These are phyloP conservation scores for Lonchura striata DNA, from an alignment of 2,113 vertebrate genomes.

Conservation along the genomic window DNA sequence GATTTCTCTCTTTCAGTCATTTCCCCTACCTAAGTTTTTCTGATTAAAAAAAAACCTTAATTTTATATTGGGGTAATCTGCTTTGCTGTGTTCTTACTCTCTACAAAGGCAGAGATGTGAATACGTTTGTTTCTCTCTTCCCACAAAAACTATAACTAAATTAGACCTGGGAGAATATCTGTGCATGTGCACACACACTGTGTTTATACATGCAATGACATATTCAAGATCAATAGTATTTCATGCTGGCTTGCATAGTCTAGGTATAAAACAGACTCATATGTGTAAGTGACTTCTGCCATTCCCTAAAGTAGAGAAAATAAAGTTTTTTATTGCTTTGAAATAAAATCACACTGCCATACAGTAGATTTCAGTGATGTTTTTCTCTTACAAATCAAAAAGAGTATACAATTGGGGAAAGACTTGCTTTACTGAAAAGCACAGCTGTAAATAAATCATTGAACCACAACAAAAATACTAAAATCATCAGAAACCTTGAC, in stretches of 20 bases:
- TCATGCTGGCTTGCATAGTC: background rate
- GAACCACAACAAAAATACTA: constrained; percentile 54
- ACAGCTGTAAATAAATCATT: constrained; percentile 71
- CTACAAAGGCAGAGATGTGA: background rate
- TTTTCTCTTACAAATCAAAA: constrained; percentile 9
- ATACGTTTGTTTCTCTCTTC: background rate
- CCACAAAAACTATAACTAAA: background rate
- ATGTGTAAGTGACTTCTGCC: background rate
- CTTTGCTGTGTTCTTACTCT: background rate
- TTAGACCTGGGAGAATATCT: background rate
- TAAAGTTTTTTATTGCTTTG: background rate
- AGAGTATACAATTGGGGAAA: constrained; percentile 18
- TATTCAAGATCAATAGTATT: background rate
- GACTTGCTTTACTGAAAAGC: constrained; percentile 52
- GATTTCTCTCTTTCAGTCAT: background rate
- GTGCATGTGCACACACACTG: accelerated
- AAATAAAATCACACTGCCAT: background rate
- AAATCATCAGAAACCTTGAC: constrained; percentile 60
- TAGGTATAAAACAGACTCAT: background rate
- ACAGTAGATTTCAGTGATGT: background rate
- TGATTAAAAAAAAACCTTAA: background rate
- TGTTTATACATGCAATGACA: background rate
- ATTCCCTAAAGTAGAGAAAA: background rate
- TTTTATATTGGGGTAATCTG: background rate
- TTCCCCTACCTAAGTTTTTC: background rate